Conservation (phyloP, 2,797 vertebrate genomes). For the Spatula clypeata region DNA sequence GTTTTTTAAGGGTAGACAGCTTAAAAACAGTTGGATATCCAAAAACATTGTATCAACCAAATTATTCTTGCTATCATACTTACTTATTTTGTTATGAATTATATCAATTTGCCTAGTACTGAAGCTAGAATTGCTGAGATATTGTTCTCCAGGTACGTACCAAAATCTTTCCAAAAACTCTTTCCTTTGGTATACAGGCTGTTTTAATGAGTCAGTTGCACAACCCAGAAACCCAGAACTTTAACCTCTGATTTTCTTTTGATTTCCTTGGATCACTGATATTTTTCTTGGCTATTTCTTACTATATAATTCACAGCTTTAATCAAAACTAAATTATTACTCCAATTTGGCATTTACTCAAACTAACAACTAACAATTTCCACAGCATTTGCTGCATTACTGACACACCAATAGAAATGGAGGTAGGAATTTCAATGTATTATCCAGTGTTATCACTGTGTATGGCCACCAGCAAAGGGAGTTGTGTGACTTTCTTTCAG, state of each 20-base stretch:
- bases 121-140: background rate
- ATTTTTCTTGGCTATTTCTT: background rate
- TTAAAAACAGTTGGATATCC: background rate
- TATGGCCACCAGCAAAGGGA: background rate
- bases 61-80: background rate
- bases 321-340: background rate
- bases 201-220: background rate
- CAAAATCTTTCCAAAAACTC: background rate
- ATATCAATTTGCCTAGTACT: background rate
- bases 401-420: background rate
- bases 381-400: background rate
- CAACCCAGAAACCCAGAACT: background rate
- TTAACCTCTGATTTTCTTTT: background rate
- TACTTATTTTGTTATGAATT: background rate
- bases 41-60: background rate
- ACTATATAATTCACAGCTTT: background rate
- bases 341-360: background rate
- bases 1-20: background rate
- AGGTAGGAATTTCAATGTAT: background rate
- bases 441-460: background rate
- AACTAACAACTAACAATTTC: background rate
- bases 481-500: background rate
- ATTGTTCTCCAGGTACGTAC: background rate
- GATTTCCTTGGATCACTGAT: background rate
- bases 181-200: background rate